A percentile compares a stretch with the other conserved stretches of the same genome.
phyloP scores from a whole-genome alignment of 1,140 invertebrate genomes.

The Chrysomallon squamiferum region DNA sequence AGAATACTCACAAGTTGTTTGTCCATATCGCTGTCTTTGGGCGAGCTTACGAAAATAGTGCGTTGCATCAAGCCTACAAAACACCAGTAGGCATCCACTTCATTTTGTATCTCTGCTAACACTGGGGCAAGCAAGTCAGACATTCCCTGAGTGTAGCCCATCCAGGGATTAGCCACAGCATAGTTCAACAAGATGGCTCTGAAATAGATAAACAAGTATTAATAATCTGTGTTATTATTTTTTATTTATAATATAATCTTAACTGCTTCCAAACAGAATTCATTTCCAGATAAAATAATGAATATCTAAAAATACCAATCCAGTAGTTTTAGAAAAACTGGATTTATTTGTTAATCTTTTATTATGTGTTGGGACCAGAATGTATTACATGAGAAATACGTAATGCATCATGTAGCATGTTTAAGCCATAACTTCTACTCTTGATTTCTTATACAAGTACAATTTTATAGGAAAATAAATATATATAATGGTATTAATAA shows the following conservation, averaged over 20 bases:
- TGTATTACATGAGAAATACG: no score
- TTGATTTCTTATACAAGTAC: no score
- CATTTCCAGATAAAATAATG: background rate
- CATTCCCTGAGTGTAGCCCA: conserved; percentile 86
- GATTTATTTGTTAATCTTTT: no score
- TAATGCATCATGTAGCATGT: no score
- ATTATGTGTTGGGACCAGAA: no score
- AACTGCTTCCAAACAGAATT: background rate
- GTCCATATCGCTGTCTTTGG: conserved; percentile 93
- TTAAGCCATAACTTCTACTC: no score
- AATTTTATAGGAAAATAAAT: no score
- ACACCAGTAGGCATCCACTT: conserved; percentile 92
- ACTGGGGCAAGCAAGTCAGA: conserved; percentile 89
- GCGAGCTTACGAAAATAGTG: conserved; percentile 87
- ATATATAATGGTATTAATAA: no score
- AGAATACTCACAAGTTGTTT: conserved; percentile 75
- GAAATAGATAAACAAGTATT: conserved; percentile 24
- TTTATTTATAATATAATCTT: background rate
- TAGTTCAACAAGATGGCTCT: conserved; percentile 91
- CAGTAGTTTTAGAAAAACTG: background rate
- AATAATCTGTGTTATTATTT: background rate
- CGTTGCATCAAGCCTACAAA: conserved; percentile 93
- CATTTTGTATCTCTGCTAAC: conserved; percentile 84
- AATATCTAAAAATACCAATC: background rate
- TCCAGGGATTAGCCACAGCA: conserved; percentile 83